Conservation (phyloP, 1,140 invertebrate species). For the Pachypeltis micranthus region DNA sequence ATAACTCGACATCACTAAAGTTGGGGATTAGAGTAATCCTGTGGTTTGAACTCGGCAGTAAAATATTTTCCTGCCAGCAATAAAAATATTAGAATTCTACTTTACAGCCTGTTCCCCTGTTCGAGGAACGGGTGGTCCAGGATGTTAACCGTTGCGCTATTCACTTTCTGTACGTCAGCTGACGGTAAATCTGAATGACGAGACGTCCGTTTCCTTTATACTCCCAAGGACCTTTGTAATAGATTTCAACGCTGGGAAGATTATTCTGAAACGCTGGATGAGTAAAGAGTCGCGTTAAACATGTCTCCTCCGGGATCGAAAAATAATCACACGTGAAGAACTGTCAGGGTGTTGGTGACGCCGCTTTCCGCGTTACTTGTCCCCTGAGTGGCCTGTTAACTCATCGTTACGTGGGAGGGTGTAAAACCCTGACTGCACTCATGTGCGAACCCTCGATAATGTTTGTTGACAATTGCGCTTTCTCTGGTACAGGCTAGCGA, state of each 20-base stretch:
- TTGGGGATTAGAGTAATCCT: neutral
- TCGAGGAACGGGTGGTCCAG: neutral
- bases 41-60: neutral
- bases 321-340: no score
- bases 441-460: no score
- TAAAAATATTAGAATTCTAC: constrained; percentile 3
- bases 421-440: no score
- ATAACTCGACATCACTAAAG: neutral
- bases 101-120: neutral
- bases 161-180: neutral
- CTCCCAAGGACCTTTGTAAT: neutral
- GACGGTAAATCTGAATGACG: constrained; percentile 6
- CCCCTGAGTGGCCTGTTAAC: no score
- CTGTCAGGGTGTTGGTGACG: no score
- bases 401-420: no score
- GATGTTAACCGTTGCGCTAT: neutral
- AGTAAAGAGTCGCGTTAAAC: neutral
- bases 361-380: no score
- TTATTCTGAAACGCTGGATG: neutral
- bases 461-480: no score
- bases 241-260: neutral
- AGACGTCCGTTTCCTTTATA: neutral
- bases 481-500: no score
- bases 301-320: neutral
- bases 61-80: neutral